Evolutionary conservation across 2,888 invertebrate genomes (phyloP).

Genomic region (Tenthredo livida): DNA sequence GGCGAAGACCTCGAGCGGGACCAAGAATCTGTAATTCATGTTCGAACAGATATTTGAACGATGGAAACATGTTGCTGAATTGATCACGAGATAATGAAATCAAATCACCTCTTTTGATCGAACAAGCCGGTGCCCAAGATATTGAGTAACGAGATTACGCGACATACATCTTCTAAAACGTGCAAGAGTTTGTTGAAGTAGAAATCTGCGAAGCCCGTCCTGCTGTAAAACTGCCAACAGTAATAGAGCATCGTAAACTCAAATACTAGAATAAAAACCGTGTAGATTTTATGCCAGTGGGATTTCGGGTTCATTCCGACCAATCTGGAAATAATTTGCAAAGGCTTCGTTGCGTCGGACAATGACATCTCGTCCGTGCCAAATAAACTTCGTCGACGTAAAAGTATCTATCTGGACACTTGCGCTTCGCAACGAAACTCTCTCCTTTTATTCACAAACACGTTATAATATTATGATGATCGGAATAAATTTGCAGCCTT

Average conservation of each 20-base stretch:
- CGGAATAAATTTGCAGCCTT: too few species aligned
- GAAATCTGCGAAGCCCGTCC: not conserved
- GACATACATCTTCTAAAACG: not conserved
- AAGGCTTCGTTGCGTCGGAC: not conserved
- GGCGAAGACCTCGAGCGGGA: not conserved
- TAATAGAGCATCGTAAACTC: not conserved
- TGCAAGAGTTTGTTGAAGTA: not conserved
- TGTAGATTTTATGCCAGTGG: not conserved
- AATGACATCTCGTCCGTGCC: not conserved
- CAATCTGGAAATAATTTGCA: not conserved
- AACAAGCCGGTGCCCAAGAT: not conserved
- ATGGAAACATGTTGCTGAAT: too few species aligned
- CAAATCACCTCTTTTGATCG: not conserved
- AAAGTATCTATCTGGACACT: too few species aligned
- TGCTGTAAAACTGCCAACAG: not conserved
- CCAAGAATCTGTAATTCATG: not conserved
- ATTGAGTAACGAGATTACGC: not conserved
- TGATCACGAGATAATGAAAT: not conserved
- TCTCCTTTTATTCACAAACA: too few species aligned
- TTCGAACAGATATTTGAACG: not conserved
- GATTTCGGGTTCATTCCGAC: slow-evolving; percentile 11
- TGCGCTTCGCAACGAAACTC: too few species aligned
- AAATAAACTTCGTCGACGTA: too few species aligned
- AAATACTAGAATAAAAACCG: not conserved
- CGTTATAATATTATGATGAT: too few species aligned